A percentile compares a stretch with the other conserved stretches of the same genome.
Conservation (phyloP, 2,113 vertebrate genomes). For the Menidia beryllina region DNA sequence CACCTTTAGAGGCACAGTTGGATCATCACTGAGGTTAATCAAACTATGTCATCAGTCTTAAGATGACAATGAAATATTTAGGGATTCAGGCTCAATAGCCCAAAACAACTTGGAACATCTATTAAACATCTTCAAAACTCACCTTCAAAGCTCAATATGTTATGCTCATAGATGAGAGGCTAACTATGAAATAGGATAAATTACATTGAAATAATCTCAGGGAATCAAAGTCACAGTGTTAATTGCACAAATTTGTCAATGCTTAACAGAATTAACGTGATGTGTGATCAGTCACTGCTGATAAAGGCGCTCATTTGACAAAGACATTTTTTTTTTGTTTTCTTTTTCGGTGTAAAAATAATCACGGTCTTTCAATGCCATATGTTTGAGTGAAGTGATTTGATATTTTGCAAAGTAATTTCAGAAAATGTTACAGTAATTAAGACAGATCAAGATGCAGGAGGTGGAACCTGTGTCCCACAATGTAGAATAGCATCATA, state of each 20-base stretch:
- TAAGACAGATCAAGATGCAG: constrained; percentile 43
- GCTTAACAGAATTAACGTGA: neutral
- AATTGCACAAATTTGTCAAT: no score
- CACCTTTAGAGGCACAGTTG: no score
- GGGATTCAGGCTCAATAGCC: neutral
- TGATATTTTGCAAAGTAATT: constrained; percentile 24
- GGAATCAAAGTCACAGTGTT: no score
- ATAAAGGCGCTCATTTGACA: neutral
- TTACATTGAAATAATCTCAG: no score
- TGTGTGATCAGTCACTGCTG: neutral
- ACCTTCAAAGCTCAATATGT: no score
- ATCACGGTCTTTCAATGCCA: neutral
- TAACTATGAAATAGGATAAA: no score
- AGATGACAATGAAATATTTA: neutral
- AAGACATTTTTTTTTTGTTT: neutral
- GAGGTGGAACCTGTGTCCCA: constrained; percentile 42
- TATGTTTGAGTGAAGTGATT: constrained; percentile 22
- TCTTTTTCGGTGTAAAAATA: neutral
- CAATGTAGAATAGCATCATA: constrained; percentile 31
- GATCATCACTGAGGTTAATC: no score
- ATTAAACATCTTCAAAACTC: neutral
- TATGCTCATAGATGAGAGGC: no score
- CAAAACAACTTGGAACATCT: neutral
- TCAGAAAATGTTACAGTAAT: constrained; percentile 39
- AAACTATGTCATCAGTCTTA: no score